Conservation (phyloP, 2,113 vertebrate species). For the Sphaerodactylus townsendi region DNA sequence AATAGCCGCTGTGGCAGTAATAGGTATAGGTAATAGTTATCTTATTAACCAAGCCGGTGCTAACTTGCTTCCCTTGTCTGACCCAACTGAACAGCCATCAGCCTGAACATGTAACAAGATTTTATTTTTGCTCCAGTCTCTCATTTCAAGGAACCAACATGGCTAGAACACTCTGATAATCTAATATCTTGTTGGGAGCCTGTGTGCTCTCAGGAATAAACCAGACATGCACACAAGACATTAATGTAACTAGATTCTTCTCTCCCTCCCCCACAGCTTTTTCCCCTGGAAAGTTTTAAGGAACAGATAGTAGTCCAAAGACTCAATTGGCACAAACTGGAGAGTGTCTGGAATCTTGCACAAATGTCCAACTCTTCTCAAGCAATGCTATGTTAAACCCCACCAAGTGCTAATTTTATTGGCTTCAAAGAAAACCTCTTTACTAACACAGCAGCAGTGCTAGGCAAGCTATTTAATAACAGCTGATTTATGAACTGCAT, state of each 20-base stretch:
- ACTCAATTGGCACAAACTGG: background rate
- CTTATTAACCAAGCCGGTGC: background rate
- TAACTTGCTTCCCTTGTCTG: background rate
- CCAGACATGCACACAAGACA: background rate
- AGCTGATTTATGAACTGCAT: slow-evolving; percentile 17
- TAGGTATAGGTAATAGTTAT: background rate
- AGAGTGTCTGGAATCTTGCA: background rate
- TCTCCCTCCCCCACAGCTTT: background rate
- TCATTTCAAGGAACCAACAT: background rate
- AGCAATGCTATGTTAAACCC: background rate
- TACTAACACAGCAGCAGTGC: background rate
- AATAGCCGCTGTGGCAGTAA: no score
- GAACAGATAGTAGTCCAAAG: background rate
- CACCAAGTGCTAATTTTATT: background rate
- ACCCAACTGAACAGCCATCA: background rate
- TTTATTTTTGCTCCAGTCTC: background rate
- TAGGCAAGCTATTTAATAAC: slow-evolving; percentile 36
- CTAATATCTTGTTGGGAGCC: background rate
- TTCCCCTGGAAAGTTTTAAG: background rate
- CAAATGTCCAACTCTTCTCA: background rate
- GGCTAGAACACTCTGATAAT: background rate
- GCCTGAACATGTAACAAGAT: background rate
- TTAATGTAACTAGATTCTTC: background rate
- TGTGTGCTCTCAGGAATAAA: background rate
- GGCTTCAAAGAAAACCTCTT: slow-evolving; percentile 20